These are phyloP conservation scores for Nipponia nippon DNA, from an alignment of 2,113 vertebrate genomes.

Conservation along the genomic window DNA sequence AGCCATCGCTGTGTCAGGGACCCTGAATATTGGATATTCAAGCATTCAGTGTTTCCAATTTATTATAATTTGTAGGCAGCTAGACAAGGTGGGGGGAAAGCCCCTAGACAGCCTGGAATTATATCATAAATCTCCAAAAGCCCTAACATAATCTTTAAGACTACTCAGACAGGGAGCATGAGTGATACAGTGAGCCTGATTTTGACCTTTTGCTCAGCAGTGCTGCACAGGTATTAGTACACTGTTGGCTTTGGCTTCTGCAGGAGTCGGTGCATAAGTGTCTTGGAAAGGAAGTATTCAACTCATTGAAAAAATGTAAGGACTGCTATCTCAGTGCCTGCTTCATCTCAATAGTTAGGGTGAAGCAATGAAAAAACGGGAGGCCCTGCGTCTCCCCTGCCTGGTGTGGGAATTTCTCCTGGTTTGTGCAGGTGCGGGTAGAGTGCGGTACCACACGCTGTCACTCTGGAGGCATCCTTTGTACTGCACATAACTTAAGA, in stretches of 20 bases:
- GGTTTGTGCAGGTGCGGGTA: neutral
- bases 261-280: neutral
- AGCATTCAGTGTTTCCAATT: neutral
- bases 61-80: conserved; percentile 49
- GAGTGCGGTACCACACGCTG: neutral
- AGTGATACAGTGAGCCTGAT: neutral
- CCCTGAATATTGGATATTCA: neutral
- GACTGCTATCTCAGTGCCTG: neutral
- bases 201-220: neutral
- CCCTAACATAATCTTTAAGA: conserved; percentile 31
- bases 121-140: conserved; percentile 21
- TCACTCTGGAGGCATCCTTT: neutral
- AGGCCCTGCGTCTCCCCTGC: neutral
- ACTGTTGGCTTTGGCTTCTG: neutral
- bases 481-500: neutral
- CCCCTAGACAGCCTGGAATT: conserved; percentile 33
- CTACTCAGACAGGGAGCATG: neutral
- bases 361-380: neutral
- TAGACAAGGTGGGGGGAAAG: conserved; percentile 7
- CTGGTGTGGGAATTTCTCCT: neutral
- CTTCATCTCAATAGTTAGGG: neutral
- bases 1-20: neutral
- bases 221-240: neutral
- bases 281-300: neutral
- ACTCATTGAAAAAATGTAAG: neutral